phyloP scores from a whole-genome alignment of 2,113 vertebrate species.

The Ictalurus furcatus region DNA sequence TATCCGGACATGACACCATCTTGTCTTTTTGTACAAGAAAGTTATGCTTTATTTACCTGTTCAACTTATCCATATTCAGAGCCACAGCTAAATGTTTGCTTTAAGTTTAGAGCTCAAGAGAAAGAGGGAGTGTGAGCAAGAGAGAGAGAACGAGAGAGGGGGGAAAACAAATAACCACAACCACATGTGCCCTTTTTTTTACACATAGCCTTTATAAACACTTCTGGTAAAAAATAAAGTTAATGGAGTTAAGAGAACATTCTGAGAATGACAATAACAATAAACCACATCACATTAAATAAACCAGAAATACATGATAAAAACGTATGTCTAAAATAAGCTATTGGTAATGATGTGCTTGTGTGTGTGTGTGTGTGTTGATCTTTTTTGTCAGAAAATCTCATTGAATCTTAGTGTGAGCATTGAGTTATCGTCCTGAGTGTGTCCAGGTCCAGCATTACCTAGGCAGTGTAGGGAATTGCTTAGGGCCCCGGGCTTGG shows the following conservation, averaged over 20 bases:
- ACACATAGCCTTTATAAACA: conserved; percentile 36
- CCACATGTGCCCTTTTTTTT: conserved; percentile 48
- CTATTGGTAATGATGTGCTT: background rate
- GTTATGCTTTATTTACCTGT: conserved; percentile 27
- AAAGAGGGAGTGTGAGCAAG: background rate
- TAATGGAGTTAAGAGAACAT: conserved; percentile 32
- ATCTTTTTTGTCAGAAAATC: background rate
- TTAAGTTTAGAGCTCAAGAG: conserved; percentile 26
- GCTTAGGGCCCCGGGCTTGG: no score
- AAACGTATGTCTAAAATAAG: background rate
- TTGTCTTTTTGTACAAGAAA: background rate
- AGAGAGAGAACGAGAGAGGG: background rate
- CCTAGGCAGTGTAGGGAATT: no score
- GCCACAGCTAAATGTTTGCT: conserved; percentile 41
- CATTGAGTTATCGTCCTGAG: background rate
- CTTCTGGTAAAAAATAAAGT: conserved; percentile 30
- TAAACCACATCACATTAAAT: conserved; percentile 12
- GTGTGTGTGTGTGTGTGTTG: background rate
- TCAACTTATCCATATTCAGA: conserved; percentile 25
- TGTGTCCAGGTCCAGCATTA: no score
- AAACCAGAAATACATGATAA: background rate
- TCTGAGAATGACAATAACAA: conserved; percentile 10
- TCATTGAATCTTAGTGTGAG: background rate
- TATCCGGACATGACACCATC: background rate
- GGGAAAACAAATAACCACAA: conserved; percentile 45